Evolutionary conservation across 2,797 vertebrate genomes (phyloP).

Genomic region (Oryzias sinensis): DNA sequence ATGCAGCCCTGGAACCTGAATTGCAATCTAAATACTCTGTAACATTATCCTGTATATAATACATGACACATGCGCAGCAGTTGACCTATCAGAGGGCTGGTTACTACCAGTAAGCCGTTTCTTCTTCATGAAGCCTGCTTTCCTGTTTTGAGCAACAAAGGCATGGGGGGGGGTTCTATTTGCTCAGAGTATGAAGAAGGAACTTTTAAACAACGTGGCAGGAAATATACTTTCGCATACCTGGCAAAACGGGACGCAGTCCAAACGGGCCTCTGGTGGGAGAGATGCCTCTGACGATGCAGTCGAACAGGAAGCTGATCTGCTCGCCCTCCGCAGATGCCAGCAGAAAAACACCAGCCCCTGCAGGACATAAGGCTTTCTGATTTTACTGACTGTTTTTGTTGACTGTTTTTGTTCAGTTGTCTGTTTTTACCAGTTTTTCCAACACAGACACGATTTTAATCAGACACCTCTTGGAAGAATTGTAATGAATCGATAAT

Average conservation of each 20-base stretch:
- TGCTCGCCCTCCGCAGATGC: constrained; percentile 90
- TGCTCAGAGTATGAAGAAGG: background rate
- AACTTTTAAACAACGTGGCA: constrained; percentile 1
- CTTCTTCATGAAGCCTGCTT: too few species aligned
- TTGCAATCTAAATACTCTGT: too few species aligned
- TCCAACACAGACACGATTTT: background rate
- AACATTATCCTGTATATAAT: too few species aligned
- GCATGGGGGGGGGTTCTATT: too few species aligned
- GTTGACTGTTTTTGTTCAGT: background rate
- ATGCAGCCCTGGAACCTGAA: too few species aligned
- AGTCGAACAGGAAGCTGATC: constrained; percentile 98
- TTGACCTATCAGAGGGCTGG: too few species aligned
- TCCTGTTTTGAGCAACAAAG: too few species aligned
- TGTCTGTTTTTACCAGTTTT: background rate
- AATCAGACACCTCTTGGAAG: too few species aligned
- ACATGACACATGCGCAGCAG: too few species aligned
- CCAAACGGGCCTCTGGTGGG: constrained; percentile 90
- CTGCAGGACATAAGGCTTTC: constrained; percentile 69
- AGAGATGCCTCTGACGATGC: constrained; percentile 92
- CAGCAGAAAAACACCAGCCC: constrained; percentile 96
- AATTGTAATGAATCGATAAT: too few species aligned
- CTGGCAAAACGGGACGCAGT: constrained; percentile 88
- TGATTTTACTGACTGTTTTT: background rate
- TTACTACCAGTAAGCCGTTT: too few species aligned
- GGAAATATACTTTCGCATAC: constrained; percentile 72